Evolutionary conservation across 2,888 invertebrate species (phyloP).

Genomic region (Tribolium freemani): DNA sequence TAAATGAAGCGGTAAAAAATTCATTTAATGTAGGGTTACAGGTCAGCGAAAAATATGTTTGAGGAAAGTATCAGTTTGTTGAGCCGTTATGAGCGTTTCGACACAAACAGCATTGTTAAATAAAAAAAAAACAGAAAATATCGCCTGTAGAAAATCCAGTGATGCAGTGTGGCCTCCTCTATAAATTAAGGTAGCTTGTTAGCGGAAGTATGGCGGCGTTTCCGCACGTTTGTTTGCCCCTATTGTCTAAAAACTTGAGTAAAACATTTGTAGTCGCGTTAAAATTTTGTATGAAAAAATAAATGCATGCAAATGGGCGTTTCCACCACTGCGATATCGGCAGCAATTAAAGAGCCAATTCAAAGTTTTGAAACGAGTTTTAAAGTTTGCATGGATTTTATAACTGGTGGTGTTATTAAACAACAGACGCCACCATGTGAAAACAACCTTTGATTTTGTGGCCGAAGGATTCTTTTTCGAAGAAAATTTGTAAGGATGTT

Average conservation of each 20-base stretch:
- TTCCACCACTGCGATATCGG: neutral
- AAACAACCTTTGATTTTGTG: neutral
- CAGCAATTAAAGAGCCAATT: neutral
- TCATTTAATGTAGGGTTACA: conserved; percentile 1
- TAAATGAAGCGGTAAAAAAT: conserved; percentile 18
- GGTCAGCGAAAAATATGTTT: neutral
- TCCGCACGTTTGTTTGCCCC: conserved; percentile 23
- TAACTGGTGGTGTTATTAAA: neutral
- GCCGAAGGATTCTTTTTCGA: neutral
- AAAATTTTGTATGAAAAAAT: neutral
- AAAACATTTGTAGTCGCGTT: neutral
- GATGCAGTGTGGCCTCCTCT: conserved; percentile 6
- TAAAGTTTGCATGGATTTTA: neutral
- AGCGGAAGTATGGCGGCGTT: conserved; percentile 27
- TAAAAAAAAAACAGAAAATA: conserved; percentile 16
- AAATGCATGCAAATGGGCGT: neutral
- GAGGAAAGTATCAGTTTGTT: conserved; percentile 3
- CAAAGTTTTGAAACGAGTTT: neutral
- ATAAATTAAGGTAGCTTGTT: conserved; percentile 34
- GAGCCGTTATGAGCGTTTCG: neutral
- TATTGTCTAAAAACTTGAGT: neutral
- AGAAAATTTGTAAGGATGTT: neutral
- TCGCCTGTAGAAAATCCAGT: conserved; percentile 1
- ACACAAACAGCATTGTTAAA: conserved; percentile 7
- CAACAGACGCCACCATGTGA: neutral